phyloP scores from a whole-genome alignment of 2,797 vertebrate species.

The Micropoecilia bifurca region DNA sequence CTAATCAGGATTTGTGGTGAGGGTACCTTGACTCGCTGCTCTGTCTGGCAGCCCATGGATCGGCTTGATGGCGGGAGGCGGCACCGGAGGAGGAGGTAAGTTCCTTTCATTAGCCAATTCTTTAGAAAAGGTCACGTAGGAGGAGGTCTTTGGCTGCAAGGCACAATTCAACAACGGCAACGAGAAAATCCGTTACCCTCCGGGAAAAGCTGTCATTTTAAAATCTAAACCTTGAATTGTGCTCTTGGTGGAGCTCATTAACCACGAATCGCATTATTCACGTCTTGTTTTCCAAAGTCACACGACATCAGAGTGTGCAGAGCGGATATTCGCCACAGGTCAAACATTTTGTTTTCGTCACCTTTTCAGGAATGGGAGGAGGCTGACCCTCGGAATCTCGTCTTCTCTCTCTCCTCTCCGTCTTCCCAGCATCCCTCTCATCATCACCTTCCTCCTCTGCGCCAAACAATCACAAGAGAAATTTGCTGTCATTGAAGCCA shows the following conservation, averaged over 20 bases:
- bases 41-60: conserved; percentile 71
- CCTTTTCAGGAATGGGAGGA: conserved; percentile 82
- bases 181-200: background rate
- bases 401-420: conserved; percentile 71
- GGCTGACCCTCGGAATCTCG: conserved; percentile 76
- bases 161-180: background rate
- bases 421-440: conserved; percentile 63
- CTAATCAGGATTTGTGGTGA: background rate
- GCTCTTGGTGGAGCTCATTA: background rate
- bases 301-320: background rate
- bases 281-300: background rate
- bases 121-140: conserved; percentile 74
- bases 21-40: conserved; percentile 81
- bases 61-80: conserved; percentile 68
- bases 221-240: background rate
- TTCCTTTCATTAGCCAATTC: conserved; percentile 72
- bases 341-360: conserved; percentile 24
- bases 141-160: conserved; percentile 77
- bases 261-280: background rate
- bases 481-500: background rate
- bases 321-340: background rate
- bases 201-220: background rate
- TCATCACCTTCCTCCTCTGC: conserved; percentile 73
- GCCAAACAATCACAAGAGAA: conserved; percentile 34
- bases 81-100: conserved; percentile 73